Conservation (phyloP, 2,797 vertebrate genomes). For the Bovichtus diacanthus region DNA sequence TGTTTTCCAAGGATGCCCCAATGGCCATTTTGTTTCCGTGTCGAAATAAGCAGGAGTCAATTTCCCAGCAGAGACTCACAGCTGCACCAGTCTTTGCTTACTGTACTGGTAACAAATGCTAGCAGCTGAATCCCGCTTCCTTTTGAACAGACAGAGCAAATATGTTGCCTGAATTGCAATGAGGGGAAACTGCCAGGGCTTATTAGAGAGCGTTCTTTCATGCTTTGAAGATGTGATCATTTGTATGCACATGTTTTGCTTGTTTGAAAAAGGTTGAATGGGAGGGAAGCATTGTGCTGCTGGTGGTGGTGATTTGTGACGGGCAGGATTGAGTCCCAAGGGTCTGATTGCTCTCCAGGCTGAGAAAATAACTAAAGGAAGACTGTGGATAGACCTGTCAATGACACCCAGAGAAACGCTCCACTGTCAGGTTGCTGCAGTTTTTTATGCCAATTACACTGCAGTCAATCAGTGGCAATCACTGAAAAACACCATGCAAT, state of each 20-base stretch:
- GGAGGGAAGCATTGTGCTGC: conserved; percentile 8
- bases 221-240: conserved; percentile 55
- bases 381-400: conserved; percentile 53
- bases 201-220: conserved; percentile 24
- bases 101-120: conserved; percentile 25
- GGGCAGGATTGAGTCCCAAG: conserved; percentile 31
- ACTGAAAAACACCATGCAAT: neutral
- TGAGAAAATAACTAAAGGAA: conserved; percentile 44
- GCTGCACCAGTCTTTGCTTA: neutral
- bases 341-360: conserved; percentile 45
- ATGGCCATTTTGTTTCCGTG: conserved; percentile 48
- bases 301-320: conserved; percentile 46
- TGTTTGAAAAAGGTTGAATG: conserved; percentile 27
- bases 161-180: conserved; percentile 54
- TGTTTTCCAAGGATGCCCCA: conserved; percentile 33
- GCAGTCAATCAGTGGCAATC: conserved; percentile 16
- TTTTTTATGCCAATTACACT: conserved; percentile 21
- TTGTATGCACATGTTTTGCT: conserved; percentile 57
- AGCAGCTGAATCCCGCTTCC: neutral
- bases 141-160: conserved; percentile 45
- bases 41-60: conserved; percentile 28
- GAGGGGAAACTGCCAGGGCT: conserved; percentile 44
- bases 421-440: neutral
- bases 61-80: conserved; percentile 2
- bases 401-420: conserved; percentile 45